Conservation (phyloP, 1,140 invertebrate species). For the Orchesella cincta region DNA sequence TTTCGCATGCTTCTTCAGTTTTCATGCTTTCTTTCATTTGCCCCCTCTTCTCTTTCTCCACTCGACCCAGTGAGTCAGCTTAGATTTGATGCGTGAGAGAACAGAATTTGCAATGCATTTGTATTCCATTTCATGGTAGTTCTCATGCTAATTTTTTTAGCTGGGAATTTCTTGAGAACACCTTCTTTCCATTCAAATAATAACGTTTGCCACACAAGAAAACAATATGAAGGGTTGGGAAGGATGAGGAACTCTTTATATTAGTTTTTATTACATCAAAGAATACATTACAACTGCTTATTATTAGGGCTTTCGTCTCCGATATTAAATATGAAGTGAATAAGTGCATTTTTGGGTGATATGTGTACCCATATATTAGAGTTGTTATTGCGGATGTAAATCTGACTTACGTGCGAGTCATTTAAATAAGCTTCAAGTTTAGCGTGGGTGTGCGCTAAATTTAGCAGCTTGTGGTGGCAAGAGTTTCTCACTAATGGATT, state of each 20-base stretch:
- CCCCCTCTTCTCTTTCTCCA: not conserved
- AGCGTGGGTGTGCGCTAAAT: not conserved
- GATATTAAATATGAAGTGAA: not conserved
- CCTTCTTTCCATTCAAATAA: not conserved
- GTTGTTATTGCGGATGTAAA: not conserved
- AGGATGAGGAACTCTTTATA: not conserved
- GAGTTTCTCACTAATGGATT: no score
- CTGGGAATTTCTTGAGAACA: not conserved
- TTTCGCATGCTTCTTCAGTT: not conserved
- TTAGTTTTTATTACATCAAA: not conserved
- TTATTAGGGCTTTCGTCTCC: not conserved
- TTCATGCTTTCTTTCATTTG: not conserved
- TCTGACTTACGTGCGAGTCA: not conserved
- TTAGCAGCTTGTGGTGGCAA: not conserved
- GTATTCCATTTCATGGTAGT: not conserved
- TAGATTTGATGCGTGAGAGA: constrained; percentile 26
- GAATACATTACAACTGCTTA: not conserved
- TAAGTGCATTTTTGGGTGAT: not conserved
- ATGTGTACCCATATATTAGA: not conserved
- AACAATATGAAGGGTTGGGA: not conserved
- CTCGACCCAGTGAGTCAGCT: not conserved
- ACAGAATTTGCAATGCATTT: constrained; percentile 19
- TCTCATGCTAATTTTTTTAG: constrained; percentile 16
- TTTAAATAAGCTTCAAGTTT: not conserved
- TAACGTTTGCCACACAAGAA: not conserved